Percentiles rank a stretch among this genome's conserved stretches.
Conservation (phyloP, 2,113 vertebrate species). For the Tetraodon nigroviridis region DNA sequence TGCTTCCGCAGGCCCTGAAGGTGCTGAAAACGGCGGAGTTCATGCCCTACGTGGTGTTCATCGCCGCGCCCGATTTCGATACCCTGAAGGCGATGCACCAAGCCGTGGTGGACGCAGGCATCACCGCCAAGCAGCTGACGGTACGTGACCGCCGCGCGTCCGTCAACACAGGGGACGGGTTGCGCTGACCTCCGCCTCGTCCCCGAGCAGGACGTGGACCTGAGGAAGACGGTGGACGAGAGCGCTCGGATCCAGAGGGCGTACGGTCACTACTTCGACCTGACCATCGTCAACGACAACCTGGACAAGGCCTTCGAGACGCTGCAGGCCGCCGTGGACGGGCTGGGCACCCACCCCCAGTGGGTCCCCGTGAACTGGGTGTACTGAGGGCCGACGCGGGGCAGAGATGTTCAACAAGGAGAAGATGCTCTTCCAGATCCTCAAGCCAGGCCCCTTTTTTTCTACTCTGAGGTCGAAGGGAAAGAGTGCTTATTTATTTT, state of each 20-base stretch:
- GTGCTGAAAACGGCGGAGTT: constrained; percentile 93
- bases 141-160: constrained; percentile 68
- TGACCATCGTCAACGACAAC: constrained; percentile 93
- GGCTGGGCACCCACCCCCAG: constrained; percentile 84
- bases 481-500: constrained; percentile 97
- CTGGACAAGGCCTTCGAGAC: constrained; percentile 94
- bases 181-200: neutral
- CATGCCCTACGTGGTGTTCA: constrained; percentile 98
- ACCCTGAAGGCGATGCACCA: constrained; percentile 92
- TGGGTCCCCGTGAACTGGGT: constrained; percentile 99
- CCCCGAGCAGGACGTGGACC: constrained; percentile 84
- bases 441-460: constrained; percentile 81
- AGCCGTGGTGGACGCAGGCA: constrained; percentile 92
- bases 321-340: constrained; percentile 84
- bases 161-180: neutral
- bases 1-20: constrained; percentile 84
- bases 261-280: constrained; percentile 95
- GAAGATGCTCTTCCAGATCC: neutral
- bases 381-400: constrained; percentile 76
- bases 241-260: constrained; percentile 91
- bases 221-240: constrained; percentile 96
- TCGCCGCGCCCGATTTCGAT: constrained; percentile 91
- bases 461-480: constrained; percentile 83
- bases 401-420: constrained; percentile 7
- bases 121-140: constrained; percentile 92